Conservation (phyloP, 2,797 vertebrate species). For the Merluccius polli region DNA sequence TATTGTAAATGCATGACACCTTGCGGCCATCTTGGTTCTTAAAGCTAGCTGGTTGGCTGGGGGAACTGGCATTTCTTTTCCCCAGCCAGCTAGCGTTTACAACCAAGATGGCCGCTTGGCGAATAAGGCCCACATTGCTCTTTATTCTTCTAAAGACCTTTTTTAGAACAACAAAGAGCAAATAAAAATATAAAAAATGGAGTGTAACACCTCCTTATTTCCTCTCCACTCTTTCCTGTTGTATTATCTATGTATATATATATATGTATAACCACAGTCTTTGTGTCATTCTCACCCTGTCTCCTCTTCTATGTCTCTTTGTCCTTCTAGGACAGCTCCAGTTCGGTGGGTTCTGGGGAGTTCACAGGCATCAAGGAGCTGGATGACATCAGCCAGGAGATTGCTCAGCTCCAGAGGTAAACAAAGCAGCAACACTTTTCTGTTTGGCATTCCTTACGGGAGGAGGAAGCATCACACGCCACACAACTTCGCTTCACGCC, state of each 20-base stretch:
- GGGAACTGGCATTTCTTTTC: background rate
- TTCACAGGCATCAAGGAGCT: slow-evolving; percentile 95
- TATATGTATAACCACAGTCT: slow-evolving; percentile 1
- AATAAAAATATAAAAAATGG: no score
- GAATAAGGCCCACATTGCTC: background rate
- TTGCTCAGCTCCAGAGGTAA: slow-evolving; percentile 93
- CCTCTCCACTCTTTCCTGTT: background rate
- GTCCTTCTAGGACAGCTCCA: slow-evolving; percentile 83
- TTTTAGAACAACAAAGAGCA: no score
- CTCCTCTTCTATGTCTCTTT: background rate
- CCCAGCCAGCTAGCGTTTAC: background rate
- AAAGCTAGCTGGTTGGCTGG: background rate
- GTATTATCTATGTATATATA: background rate
- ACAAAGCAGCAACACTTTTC: background rate
- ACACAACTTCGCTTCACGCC: background rate
- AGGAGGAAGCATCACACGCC: background rate
- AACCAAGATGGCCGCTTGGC: background rate
- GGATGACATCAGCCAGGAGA: slow-evolving; percentile 95
- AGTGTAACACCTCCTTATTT: background rate
- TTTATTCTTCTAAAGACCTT: background rate
- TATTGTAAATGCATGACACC: background rate
- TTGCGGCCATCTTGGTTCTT: background rate
- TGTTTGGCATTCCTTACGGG: background rate
- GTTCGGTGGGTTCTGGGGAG: slow-evolving; percentile 91
- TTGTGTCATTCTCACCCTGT: background rate